Base-by-base conservation (phyloP, 2,888 invertebrate species). In the Metalampra italica region DNA sequence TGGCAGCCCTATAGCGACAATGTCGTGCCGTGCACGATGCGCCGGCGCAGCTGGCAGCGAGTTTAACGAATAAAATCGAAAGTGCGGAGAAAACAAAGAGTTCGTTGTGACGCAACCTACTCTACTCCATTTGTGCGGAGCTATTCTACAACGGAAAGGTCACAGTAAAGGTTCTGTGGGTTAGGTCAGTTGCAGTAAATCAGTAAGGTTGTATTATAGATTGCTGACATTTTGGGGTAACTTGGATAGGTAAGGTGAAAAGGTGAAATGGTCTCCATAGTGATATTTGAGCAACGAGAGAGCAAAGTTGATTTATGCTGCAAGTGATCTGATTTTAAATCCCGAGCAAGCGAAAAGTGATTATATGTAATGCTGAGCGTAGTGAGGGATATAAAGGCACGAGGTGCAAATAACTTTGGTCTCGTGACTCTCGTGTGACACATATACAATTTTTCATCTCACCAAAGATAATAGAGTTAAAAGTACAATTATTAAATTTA, bases 21-120 rank as follows among this genome's bases (percentile, higher is more conserved):
- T 57, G 59, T 54, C 57, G 57, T 57, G 57, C 52, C n/a, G n/a
- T 11, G 48, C 52, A 55, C 54, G 46, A 48, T 69, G 75, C 67
- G 60, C 65, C 46, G 51, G 57, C 64, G 55, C 52, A 45, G 51
- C 22, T 22, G 22, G 22, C 22, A 22, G 5, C 22, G 22, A 22
- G 22, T 22, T 50, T 36, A 55, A 57, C 66, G 61, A 71, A 72
- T 71, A 72, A 79, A 82, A 84, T 76, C 74, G 84, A 84, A 84
- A 84, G 82, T 76, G 70, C 63, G 65, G 82, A 66, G 83, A 83
- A 82, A 84, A 81, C 74, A 75, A 75, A 69, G 70, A 57, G 57
- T 55, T 54, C 57, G 60, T 48, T 51, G 60, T 78, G 76, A 77
- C 69, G 77, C 60, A 77, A 78, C 42, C 53, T 5, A 5, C 22